These are phyloP conservation scores for Tetramorium parvispinum DNA, from an alignment of 1,140 invertebrate genomes.

Conservation along the genomic window DNA sequence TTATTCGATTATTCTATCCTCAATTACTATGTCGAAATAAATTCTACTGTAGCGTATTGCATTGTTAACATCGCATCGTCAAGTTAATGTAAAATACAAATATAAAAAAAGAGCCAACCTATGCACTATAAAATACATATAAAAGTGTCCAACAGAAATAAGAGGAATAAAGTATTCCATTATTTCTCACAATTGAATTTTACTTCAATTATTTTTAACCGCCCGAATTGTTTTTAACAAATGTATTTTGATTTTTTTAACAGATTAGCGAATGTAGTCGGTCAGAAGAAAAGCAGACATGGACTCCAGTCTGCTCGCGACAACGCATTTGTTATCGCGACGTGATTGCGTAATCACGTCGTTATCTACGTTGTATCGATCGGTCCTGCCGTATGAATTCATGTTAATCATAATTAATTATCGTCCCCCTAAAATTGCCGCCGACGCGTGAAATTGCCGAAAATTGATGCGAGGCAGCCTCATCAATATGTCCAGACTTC, in stretches of 20 bases:
- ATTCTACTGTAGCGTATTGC: neutral
- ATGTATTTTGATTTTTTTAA: neutral
- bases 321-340: conserved; percentile 18
- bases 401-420: conserved; percentile 29
- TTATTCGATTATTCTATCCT: neutral
- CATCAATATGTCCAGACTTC: neutral
- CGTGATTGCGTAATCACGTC: conserved; percentile 17
- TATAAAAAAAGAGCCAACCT: neutral
- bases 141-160: neutral
- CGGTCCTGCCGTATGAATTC: neutral
- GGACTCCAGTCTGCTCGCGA: neutral
- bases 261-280: neutral
- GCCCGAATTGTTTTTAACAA: neutral
- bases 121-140: neutral
- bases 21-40: neutral
- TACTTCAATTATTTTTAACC: neutral
- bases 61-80: neutral
- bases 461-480: neutral
- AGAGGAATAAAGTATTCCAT: neutral
- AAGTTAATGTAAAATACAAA: neutral
- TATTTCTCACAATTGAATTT: neutral
- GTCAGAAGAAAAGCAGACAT: neutral
- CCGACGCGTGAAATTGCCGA: neutral
- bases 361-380: conserved; percentile 38
- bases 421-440: neutral